These are phyloP conservation scores for Epinotia bilunana DNA, from an alignment of 2,888 invertebrate genomes.

Conservation along the genomic window DNA sequence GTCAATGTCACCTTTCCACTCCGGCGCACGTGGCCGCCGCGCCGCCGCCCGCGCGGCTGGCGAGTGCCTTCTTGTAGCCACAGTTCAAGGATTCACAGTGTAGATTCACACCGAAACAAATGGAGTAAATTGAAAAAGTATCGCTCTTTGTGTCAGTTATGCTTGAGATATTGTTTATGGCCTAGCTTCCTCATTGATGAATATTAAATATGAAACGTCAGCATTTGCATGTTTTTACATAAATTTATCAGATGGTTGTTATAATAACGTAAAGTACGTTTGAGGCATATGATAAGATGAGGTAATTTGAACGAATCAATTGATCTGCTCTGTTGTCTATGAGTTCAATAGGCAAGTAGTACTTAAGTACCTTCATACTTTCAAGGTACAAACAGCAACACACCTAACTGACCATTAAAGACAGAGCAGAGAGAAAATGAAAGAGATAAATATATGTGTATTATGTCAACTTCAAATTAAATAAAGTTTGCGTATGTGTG, in stretches of 20 bases:
- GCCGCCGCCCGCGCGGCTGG: slow-evolving; percentile 9
- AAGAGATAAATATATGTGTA: too few relatives aligned
- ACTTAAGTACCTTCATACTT: not conserved
- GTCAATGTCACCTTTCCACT: slow-evolving; percentile 79
- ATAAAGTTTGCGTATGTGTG: too few relatives aligned
- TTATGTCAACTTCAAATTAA: too few relatives aligned
- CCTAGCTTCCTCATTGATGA: slow-evolving; percentile 30
- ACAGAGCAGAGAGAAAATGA: too few relatives aligned
- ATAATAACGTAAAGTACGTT: not conserved
- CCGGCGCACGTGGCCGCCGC: slow-evolving; percentile 46
- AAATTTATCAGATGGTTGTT: not conserved
- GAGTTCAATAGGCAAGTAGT: not conserved
- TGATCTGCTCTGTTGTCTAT: not conserved
- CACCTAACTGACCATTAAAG: too few relatives aligned
- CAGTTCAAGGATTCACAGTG: slow-evolving; percentile 33
- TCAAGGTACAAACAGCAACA: too few relatives aligned
- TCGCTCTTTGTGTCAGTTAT: slow-evolving; percentile 20
- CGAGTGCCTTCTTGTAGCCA: slow-evolving; percentile 19
- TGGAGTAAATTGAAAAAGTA: slow-evolving; percentile 22
- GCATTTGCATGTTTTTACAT: slow-evolving; percentile 14
- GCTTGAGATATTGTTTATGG: slow-evolving; percentile 26
- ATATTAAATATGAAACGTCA: slow-evolving; percentile 7
- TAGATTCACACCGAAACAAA: slow-evolving; percentile 28
- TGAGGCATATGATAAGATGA: not conserved
- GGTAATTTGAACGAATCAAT: not conserved